Percentiles rank a stretch among this genome's conserved stretches.
phyloP scores from a whole-genome alignment of 2,797 vertebrate species.

The Ctenopoma kingsleyae region DNA sequence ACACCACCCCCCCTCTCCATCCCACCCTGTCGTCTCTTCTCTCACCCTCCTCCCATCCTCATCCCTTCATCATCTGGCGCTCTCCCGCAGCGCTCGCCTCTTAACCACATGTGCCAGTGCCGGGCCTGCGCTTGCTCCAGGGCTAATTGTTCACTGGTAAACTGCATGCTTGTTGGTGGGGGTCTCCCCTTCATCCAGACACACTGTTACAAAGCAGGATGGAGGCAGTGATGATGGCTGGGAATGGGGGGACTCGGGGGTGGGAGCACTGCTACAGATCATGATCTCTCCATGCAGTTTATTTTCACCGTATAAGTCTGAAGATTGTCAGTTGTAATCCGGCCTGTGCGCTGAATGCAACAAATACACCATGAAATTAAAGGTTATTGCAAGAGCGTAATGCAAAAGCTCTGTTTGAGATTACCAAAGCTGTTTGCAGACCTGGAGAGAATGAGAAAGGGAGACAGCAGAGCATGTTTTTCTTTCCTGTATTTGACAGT shows the following conservation, averaged over 20 bases:
- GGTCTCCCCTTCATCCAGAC: constrained; percentile 70
- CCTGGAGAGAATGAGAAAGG: constrained; percentile 50
- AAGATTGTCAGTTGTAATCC: constrained; percentile 86
- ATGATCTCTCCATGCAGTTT: constrained; percentile 78
- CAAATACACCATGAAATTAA: constrained; percentile 88
- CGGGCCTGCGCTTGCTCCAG: constrained; percentile 88
- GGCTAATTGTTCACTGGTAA: constrained; percentile 92
- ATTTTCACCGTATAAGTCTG: constrained; percentile 69
- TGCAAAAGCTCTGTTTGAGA: constrained; percentile 72
- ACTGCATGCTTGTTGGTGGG: constrained; percentile 78
- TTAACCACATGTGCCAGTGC: constrained; percentile 90
- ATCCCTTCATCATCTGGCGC: constrained; percentile 92
- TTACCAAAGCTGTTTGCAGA: constrained; percentile 73
- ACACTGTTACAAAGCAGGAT: constrained; percentile 60
- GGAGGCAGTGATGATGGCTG: constrained; percentile 26
- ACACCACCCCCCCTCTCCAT: constrained; percentile 56
- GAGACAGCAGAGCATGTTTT: constrained; percentile 14
- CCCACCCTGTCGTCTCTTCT: constrained; percentile 64
- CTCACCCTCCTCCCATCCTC: constrained; percentile 81
- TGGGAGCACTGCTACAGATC: constrained; percentile 52
- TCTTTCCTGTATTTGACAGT: constrained; percentile 11
- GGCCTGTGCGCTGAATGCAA: constrained; percentile 80
- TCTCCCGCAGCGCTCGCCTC: constrained; percentile 83
- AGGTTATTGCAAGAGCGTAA: constrained; percentile 81
- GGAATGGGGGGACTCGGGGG: neutral